Evolutionary conservation across 2,113 vertebrate genomes (phyloP), one percentile per base, ranked within the genome.

Genomic region (Procavia capensis): DNA sequence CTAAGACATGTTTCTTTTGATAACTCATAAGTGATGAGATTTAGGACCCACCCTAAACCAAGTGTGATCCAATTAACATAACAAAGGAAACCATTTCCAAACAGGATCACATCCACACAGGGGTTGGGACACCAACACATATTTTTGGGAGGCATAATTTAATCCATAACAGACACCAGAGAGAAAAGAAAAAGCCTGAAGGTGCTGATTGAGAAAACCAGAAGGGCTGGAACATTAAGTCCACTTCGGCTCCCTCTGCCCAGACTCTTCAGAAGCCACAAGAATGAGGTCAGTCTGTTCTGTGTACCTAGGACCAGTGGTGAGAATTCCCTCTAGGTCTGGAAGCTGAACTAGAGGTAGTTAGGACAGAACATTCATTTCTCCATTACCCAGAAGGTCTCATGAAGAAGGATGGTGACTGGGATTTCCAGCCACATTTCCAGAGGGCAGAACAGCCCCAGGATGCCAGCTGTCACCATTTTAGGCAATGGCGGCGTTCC

Each of bases 321-420:
- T 45, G 68, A 63, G 25, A 27, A 20, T 61, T 63, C 72, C 68
- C 63, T 83, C 83, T 39, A 66, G 66, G 45, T 61, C 61, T 86
- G 45, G 83, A 83, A 79, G 61, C 19, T 82, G 88, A 70, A 54
- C n/a, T 50, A 45, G 50, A 54, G 88, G 70, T 22, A 17, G 89
- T 10, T 11, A 6, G 36, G 57, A 76, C 31, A 91, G 57, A 59
- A 87, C 66, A 50, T 27, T 9, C 1, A n/a, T 7, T 50, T 88
- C 45, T 78, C 4, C 7, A 1, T 22, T 83, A 17, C 70, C 24
- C 47, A 41, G 45, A 19, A 74, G 43, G 24, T 34, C 43, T 25
- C 11, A 31, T 0, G 22, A n/a, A 50, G 25, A 43, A 68, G 6
- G 29, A 36, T 17, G 29, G 17, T 6, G 22, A n/a, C n/a, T n/a